Evolutionary conservation across 2,888 invertebrate species (phyloP).

Genomic region (Cerastis leucographa): DNA sequence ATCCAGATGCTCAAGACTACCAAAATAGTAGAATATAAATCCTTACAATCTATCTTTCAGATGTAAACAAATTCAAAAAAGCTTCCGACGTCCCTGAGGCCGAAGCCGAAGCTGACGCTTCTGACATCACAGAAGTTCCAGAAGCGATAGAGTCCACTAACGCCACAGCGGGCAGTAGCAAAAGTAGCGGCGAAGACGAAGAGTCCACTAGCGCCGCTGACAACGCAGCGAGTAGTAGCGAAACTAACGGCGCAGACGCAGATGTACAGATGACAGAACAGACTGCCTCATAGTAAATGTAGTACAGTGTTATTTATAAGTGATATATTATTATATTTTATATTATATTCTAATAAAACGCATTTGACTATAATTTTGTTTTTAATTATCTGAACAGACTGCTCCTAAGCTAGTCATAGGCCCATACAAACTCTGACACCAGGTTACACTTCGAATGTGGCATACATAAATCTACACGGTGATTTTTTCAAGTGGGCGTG

Average conservation of each 20-base stretch:
- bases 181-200: slow-evolving; percentile 26
- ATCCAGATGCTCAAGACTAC: neutral
- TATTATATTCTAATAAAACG: slow-evolving; percentile 51
- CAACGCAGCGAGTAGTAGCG: neutral
- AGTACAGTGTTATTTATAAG: slow-evolving; percentile 42
- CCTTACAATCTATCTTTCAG: slow-evolving; percentile 75
- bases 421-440: no score
- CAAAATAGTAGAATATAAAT: neutral
- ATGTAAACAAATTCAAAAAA: slow-evolving; percentile 94
- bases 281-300: slow-evolving; percentile 41
- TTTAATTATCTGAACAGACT: neutral
- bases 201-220: slow-evolving; percentile 28
- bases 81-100: slow-evolving; percentile 79
- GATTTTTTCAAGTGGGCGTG: no score
- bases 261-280: slow-evolving; percentile 51
- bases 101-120: slow-evolving; percentile 50
- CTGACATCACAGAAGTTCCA: slow-evolving; percentile 58
- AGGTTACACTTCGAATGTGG: no score
- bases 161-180: slow-evolving; percentile 5
- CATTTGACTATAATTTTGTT: slow-evolving; percentile 33
- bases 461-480: no score
- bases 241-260: slow-evolving; percentile 35
- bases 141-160: slow-evolving; percentile 47
- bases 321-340: slow-evolving; percentile 51
- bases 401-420: no score